Evolutionary conservation across 2,113 vertebrate genomes (phyloP).

Genomic region (Perca flavescens): DNA sequence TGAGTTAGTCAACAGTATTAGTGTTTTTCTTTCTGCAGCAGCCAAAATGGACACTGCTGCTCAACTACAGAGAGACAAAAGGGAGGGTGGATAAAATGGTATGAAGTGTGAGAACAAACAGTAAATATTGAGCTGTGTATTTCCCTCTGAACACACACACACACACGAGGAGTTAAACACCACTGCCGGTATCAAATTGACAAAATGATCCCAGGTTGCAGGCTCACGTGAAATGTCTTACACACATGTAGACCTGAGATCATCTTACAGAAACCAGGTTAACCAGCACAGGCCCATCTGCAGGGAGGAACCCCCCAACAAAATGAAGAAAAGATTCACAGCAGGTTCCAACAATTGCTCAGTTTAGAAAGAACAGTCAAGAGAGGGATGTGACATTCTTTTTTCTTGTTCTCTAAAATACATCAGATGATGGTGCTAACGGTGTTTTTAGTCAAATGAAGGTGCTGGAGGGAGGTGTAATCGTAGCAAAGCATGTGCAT

Average conservation of each 20-base stretch:
- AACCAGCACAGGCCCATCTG: slow-evolving; percentile 50
- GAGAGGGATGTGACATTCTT: slow-evolving; percentile 91
- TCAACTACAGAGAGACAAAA: slow-evolving; percentile 76
- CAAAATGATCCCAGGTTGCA: slow-evolving; percentile 68
- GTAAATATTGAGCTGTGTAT: slow-evolving; percentile 65
- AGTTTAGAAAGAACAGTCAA: slow-evolving; percentile 89
- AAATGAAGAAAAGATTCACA: slow-evolving; percentile 63
- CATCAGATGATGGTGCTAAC: slow-evolving; percentile 71
- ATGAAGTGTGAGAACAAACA: slow-evolving; percentile 62
- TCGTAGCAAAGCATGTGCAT: slow-evolving; percentile 78
- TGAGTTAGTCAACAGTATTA: slow-evolving; percentile 94
- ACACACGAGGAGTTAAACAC: slow-evolving; percentile 43
- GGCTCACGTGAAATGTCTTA: slow-evolving; percentile 51
- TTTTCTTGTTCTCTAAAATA: slow-evolving; percentile 88
- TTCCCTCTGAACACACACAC: slow-evolving; percentile 59
- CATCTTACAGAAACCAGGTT: slow-evolving; percentile 49
- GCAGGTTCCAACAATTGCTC: slow-evolving; percentile 69
- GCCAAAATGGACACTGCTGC: slow-evolving; percentile 82
- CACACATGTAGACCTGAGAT: slow-evolving; percentile 68
- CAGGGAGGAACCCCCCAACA: slow-evolving; percentile 22
- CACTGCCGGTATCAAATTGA: slow-evolving; percentile 59
- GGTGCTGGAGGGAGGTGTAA: slow-evolving; percentile 65
- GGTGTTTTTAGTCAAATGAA: slow-evolving; percentile 64
- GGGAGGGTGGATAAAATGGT: slow-evolving; percentile 51
- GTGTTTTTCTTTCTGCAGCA: slow-evolving; percentile 93